Evolutionary conservation across 2,888 invertebrate genomes (phyloP), one percentile per base, ranked within the genome.

Genomic region (Hipparchia semele): DNA sequence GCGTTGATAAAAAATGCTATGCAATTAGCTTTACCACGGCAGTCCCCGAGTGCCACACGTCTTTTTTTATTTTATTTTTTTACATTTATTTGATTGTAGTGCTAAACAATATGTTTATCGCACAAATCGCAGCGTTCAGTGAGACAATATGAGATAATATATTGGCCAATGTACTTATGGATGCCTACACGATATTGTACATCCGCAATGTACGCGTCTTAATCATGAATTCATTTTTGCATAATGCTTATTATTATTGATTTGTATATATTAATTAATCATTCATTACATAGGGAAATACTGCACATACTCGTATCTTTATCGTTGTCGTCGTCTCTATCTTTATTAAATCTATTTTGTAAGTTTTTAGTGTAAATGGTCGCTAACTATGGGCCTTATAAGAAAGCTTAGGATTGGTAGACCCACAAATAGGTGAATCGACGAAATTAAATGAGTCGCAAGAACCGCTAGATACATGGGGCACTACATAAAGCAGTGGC

Each of bases 131-230:
- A 45, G 10, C 12, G 6, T 12, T 61, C 6, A 61, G 12, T 45
- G 45, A n/a, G 61, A 61, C 39, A 60, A 60, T 60, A 23, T 23
- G 23, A 9, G 13, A 39, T 39, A 12, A 12, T 39, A 39, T 60
- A 39, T 56, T 39, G 5, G 5, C 39, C 39, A 49, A 49, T 49
- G 8, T 49, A 49, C 8, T 49, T 49, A 49, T 6, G 7, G 6
- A 8, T 49, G 8, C 49, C 49, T 49, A 49, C 49, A 49, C 49
- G 49, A 33, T n/a, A 61, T 7, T 45, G 23, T 13, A 39, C 23
- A 64, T 51, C 64, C 64, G 64, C 49, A 23, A 23, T 64, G 10
- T 61, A 45, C 45, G 12, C 64, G 49, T 51, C 51, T 46, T 64
- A 64, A 51, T 9, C 8, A 9, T 5, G 49, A 64, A 51, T 64